Evolutionary conservation across 2,113 vertebrate species (phyloP).

Genomic region (Cavia porcellus): DNA sequence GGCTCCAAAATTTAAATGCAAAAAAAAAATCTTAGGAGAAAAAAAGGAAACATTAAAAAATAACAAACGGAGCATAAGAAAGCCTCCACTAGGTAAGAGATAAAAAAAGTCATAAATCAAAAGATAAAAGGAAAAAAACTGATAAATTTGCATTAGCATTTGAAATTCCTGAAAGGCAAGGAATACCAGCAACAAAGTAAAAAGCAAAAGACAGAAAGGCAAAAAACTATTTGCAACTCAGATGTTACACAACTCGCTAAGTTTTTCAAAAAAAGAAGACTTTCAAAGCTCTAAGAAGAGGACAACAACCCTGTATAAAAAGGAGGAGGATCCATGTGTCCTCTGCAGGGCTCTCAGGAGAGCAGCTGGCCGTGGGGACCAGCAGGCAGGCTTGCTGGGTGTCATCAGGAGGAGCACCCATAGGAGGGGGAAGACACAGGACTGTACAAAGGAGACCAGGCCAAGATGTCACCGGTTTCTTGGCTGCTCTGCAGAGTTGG

Average conservation of each 20-base stretch:
- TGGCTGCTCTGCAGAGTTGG: not conserved
- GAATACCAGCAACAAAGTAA: not conserved
- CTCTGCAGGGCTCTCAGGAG: not conserved
- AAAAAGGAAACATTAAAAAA: conserved; percentile 55
- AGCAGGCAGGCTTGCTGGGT: not conserved
- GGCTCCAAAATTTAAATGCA: conserved; percentile 59
- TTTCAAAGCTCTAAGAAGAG: not conserved
- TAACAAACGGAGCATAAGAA: conserved; percentile 15
- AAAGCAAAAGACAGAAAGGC: not conserved
- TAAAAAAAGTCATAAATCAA: conserved; percentile 36
- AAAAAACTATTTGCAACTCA: not conserved
- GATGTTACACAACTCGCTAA: not conserved
- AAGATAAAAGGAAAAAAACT: conserved; percentile 13
- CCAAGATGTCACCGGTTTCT: not conserved
- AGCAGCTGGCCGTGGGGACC: not conserved
- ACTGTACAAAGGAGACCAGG: not conserved
- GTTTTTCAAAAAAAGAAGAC: not conserved
- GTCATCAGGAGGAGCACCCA: not conserved
- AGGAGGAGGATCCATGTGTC: not conserved
- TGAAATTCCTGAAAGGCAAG: conserved; percentile 55
- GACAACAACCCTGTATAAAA: not conserved
- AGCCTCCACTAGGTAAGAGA: not conserved
- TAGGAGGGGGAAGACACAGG: accelerated
- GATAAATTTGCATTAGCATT: not conserved
- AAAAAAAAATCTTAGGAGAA: conserved; percentile 43